Conservation (phyloP, 2,113 vertebrate genomes). For the Menidia beryllina region DNA sequence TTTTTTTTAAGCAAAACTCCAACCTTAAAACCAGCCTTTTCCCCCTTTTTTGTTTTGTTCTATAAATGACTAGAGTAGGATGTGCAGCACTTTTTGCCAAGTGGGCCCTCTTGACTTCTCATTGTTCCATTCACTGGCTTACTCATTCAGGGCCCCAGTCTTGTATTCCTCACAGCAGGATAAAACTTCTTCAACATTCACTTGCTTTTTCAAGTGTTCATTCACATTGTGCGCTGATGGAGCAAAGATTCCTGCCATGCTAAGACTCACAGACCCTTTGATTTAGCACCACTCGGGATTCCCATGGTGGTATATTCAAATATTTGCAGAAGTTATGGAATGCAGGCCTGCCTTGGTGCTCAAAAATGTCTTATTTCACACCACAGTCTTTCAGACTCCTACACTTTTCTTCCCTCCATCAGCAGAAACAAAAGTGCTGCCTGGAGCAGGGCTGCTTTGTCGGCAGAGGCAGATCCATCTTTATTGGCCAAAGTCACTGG, state of each 20-base stretch:
- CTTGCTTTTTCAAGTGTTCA: conserved; percentile 50
- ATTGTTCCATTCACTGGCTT: conserved; percentile 35
- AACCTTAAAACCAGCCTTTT: conserved; percentile 20
- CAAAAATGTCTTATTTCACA: conserved; percentile 64
- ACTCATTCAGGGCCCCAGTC: conserved; percentile 19
- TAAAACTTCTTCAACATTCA: conserved; percentile 39
- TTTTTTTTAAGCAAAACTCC: conserved; percentile 8
- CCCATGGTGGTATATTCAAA: conserved; percentile 62
- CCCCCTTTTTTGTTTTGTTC: conserved; percentile 33
- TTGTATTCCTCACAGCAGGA: conserved; percentile 32
- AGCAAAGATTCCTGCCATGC: conserved; percentile 21
- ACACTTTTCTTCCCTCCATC: conserved; percentile 49
- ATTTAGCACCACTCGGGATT: conserved; percentile 56
- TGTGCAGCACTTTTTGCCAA: conserved; percentile 32
- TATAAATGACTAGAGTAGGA: conserved; percentile 34
- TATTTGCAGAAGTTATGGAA: conserved; percentile 72
- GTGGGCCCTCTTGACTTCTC: conserved; percentile 66
- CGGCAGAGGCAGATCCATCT: conserved; percentile 39
- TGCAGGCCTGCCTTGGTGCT: conserved; percentile 47
- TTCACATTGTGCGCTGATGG: conserved; percentile 31
- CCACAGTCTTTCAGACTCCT: conserved; percentile 58
- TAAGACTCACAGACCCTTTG: conserved; percentile 44
- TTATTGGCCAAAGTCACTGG: conserved; percentile 36
- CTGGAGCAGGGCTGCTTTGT: conserved; percentile 37
- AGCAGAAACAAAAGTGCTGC: conserved; percentile 48